These are phyloP conservation scores for Cotesia congregata DNA, from an alignment of 2,888 invertebrate species.

Conservation along the genomic window DNA sequence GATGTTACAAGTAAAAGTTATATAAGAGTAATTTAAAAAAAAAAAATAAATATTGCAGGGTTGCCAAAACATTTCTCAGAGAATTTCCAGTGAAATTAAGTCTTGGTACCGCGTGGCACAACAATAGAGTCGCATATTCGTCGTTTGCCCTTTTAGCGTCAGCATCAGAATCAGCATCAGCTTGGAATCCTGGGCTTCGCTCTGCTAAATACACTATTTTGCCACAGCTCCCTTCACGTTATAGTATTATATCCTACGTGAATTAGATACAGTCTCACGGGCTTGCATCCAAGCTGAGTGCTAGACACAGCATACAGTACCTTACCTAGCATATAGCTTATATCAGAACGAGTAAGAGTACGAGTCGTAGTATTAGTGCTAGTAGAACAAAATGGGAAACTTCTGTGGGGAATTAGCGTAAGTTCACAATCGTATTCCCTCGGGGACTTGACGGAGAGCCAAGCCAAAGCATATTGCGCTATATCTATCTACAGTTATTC, in stretches of 20 bases:
- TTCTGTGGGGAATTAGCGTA: constrained; percentile 49
- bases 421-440: constrained; percentile 48
- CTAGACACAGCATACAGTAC: not conserved
- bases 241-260: constrained; percentile 15
- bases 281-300: constrained; percentile 36
- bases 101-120: constrained; percentile 9
- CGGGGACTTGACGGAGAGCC: constrained; percentile 36
- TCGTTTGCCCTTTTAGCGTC: constrained; percentile 8
- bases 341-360: not conserved
- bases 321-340: no score
- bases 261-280: constrained; percentile 46
- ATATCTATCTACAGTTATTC: not conserved
- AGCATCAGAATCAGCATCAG: not conserved
- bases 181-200: constrained; percentile 18
- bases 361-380: not conserved
- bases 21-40: not conserved
- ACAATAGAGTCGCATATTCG: constrained; percentile 18
- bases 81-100: constrained; percentile 22
- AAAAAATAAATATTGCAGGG: not conserved
- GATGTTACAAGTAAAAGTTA: not conserved
- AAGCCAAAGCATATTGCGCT: constrained; percentile 25
- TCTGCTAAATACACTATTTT: not conserved
- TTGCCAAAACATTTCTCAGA: constrained; percentile 12
- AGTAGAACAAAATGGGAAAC: constrained; percentile 48
- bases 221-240: no score